phyloP scores from a whole-genome alignment of 2,888 invertebrate genomes.

The Erynnis tages region DNA sequence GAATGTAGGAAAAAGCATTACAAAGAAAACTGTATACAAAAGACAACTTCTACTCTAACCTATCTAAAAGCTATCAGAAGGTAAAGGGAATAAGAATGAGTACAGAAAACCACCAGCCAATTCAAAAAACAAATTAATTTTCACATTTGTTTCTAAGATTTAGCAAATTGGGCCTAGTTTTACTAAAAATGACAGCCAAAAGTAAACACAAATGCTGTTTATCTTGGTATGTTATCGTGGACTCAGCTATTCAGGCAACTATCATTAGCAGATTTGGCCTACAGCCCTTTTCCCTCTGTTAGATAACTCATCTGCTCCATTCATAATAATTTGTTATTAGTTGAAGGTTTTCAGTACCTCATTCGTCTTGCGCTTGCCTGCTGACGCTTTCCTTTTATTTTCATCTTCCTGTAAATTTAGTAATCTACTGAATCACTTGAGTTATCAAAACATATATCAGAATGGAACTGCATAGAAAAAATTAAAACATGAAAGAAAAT shows the following conservation, averaged over 20 bases:
- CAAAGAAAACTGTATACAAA: not conserved
- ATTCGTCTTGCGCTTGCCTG: slow-evolving; percentile 78
- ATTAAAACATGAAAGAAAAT: not conserved
- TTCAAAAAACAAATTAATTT: slow-evolving; percentile 19
- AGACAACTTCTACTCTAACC: not conserved
- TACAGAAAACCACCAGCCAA: slow-evolving; percentile 79
- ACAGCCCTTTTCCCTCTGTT: slow-evolving; percentile 70
- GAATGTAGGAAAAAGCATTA: not conserved
- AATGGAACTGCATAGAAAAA: slow-evolving; percentile 6
- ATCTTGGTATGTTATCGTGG: too few relatives aligned
- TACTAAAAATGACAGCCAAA: slow-evolving; percentile 44
- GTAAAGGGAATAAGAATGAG: slow-evolving; percentile 71
- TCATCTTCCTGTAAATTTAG: slow-evolving; percentile 79
- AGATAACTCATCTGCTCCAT: slow-evolving; percentile 39
- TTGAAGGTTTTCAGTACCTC: slow-evolving; percentile 81
- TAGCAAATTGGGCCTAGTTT: slow-evolving; percentile 41
- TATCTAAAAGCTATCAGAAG: slow-evolving; percentile 58
- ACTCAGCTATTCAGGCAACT: slow-evolving; percentile 27
- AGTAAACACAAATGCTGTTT: not conserved
- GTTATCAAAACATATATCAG: slow-evolving; percentile 30
- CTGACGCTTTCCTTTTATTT: slow-evolving; percentile 76
- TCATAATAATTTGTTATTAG: slow-evolving; percentile 52
- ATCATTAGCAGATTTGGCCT: slow-evolving; percentile 49
- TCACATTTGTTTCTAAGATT: not conserved
- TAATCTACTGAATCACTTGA: slow-evolving; percentile 58